A percentile compares a stretch with the other conserved stretches of the same genome.
These are phyloP conservation scores for Anableps anableps DNA, from an alignment of 2,797 vertebrate species.

Conservation along the genomic window DNA sequence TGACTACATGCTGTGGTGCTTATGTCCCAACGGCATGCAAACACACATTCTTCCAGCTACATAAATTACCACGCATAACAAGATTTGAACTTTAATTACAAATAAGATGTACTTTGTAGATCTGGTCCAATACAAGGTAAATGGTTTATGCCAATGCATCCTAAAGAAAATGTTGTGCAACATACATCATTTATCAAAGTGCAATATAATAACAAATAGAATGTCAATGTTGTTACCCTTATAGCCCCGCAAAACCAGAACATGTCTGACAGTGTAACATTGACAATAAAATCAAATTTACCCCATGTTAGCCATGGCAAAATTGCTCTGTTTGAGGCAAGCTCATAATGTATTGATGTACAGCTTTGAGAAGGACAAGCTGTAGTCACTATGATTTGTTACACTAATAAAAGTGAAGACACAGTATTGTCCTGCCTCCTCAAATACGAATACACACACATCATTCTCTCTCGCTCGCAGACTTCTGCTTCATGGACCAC, in stretches of 20 bases:
- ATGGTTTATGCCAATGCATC: not conserved
- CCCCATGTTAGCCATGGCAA: conserved; percentile 73
- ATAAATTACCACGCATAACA: not conserved
- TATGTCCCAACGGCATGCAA: conserved; percentile 44
- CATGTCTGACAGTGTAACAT: conserved; percentile 62
- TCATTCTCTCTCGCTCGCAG: conserved; percentile 27
- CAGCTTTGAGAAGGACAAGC: conserved; percentile 75
- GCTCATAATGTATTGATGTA: conserved; percentile 73
- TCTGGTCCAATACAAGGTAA: not conserved
- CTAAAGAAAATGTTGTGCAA: not conserved
- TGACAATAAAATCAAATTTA: conserved; percentile 75
- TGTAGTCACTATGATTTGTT: conserved; percentile 80
- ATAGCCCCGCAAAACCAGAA: conserved; percentile 58
- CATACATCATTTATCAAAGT: conserved; percentile 38
- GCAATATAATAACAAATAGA: conserved; percentile 49
- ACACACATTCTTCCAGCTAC: conserved; percentile 10
- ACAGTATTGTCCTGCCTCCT: conserved; percentile 71
- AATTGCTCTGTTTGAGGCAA: conserved; percentile 65
- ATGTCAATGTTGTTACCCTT: conserved; percentile 63
- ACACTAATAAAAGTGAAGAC: conserved; percentile 78
- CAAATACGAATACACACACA: conserved; percentile 56
- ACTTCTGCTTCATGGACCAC: conserved; percentile 74
- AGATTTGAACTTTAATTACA: conserved; percentile 10
- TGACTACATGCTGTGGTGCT: conserved; percentile 62
- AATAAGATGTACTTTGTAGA: not conserved